Evolutionary conservation across 2,888 invertebrate genomes (phyloP), one percentile per base, ranked within the genome.

Genomic region (Eurytoma adleriae): DNA sequence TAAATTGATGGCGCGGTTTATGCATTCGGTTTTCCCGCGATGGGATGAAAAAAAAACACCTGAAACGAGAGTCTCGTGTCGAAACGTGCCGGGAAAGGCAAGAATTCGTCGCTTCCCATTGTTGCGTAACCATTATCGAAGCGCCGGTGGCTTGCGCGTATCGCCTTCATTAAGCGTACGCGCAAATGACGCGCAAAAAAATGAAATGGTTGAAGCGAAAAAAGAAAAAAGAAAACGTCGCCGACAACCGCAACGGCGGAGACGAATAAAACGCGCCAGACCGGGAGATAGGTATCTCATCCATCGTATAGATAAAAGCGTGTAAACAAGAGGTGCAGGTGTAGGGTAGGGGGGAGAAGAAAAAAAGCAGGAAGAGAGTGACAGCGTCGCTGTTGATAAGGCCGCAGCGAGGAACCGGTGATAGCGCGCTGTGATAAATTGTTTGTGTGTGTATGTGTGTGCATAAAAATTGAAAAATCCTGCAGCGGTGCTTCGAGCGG

Each of bases 121-220:
- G 50, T 72, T 73, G 7, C n/a, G 24, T 30, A 73, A 54, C 40
- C n/a, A 18, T 73, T 66, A 64, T 73, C 73, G 54, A 62, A 48
- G 59, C 64, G 30, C 2, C 71, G 50, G 16, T 64, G 56, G 54
- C 20, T 16, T 56, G 52, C 62, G 62, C 61, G 12, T 74, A 74
- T 74, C 57, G 74, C 48, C 48, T 64, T 74, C 67, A n/a, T 66
- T 74, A 74, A 66, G 57, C 62, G 40, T 20, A 20, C 67, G 10
- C 40, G 74, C 57, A 27, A 66, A 66, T 12, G 66, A 57, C 48
- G 64, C 56, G 56, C 12, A 50, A 64, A 56, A 56, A 67, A 40
- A 67, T 40, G 40, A 40, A 40, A 40, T 40, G 40, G 40, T 40
- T 7, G 40, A 4, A 40, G 40, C 7, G 40, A 40, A 40, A 0